phyloP scores from a whole-genome alignment of 2,113 vertebrate genomes.

The Loxodonta africana region DNA sequence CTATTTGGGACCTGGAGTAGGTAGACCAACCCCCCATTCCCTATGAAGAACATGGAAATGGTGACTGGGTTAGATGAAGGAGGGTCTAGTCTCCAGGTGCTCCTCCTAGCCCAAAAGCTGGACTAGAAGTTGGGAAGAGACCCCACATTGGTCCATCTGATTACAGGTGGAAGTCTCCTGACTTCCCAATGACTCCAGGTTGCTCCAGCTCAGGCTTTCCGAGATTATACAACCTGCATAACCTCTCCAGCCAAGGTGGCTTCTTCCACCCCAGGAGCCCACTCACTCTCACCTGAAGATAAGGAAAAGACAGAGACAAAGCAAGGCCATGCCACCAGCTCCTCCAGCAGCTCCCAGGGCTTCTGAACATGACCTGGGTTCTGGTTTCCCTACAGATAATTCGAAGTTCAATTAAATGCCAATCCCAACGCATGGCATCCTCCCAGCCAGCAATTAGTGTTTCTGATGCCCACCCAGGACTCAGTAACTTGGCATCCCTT shows the following conservation, averaged over 20 bases:
- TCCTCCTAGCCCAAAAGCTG: background rate
- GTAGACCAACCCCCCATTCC: background rate
- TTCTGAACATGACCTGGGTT: rapidly evolving
- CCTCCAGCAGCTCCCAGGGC: background rate
- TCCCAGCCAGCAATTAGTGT: background rate
- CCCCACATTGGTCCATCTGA: background rate
- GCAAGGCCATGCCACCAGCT: background rate
- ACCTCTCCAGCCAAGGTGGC: background rate
- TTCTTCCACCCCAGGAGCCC: background rate
- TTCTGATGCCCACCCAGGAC: too few species aligned
- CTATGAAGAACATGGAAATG: background rate
- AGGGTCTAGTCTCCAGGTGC: background rate
- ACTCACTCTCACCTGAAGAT: background rate
- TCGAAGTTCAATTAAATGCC: background rate
- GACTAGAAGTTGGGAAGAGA: background rate
- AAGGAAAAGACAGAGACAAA: slow-evolving; percentile 11
- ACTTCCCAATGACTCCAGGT: background rate
- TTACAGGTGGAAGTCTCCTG: background rate
- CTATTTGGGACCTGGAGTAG: background rate
- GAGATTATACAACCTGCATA: background rate
- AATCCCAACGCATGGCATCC: background rate
- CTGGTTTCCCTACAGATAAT: background rate
- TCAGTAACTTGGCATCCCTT: too few species aligned
- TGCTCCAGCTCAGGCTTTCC: background rate
- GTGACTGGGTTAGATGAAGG: background rate